Percentiles rank a stretch among this genome's conserved stretches.
Conservation (phyloP, 2,888 invertebrate genomes). For the Ormyrus thymus region DNA sequence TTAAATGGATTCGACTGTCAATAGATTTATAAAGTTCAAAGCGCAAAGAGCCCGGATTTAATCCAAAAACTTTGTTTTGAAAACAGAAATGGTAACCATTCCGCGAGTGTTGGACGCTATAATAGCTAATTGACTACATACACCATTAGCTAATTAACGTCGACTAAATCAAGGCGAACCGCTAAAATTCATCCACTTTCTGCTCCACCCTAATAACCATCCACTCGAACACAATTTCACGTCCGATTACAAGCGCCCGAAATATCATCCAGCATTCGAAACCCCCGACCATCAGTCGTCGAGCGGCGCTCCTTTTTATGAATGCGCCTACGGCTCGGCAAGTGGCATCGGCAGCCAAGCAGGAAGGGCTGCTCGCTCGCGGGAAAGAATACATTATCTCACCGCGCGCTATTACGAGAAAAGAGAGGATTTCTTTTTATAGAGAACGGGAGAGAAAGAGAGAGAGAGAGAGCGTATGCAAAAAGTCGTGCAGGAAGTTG, state of each 20-base stretch:
- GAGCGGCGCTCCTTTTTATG: conserved; percentile 43
- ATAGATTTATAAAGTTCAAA: no score
- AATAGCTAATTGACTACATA: no score
- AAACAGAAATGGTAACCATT: no score
- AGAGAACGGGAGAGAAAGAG: conserved; percentile 32
- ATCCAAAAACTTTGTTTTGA: no score
- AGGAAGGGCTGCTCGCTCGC: conserved; percentile 2
- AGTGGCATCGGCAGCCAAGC: not conserved
- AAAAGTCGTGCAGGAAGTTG: conserved; percentile 57
- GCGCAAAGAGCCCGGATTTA: no score
- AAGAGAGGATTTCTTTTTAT: conserved; percentile 54
- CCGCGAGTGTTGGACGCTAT: no score
- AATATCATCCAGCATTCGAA: not conserved
- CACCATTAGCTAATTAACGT: no score
- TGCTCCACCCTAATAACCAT: no score
- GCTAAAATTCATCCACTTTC: no score
- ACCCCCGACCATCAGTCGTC: conserved; percentile 45
- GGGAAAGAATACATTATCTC: conserved; percentile 50
- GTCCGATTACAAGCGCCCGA: conserved; percentile 21
- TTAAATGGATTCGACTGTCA: no score
- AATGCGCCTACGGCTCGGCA: not conserved
- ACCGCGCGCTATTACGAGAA: conserved; percentile 53
- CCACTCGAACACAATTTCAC: conserved; percentile 20
- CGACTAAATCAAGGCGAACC: no score
- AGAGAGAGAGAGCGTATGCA: conserved; percentile 58